phyloP scores from a whole-genome alignment of 2,888 invertebrate species.

The Parascotia fuliginaria region DNA sequence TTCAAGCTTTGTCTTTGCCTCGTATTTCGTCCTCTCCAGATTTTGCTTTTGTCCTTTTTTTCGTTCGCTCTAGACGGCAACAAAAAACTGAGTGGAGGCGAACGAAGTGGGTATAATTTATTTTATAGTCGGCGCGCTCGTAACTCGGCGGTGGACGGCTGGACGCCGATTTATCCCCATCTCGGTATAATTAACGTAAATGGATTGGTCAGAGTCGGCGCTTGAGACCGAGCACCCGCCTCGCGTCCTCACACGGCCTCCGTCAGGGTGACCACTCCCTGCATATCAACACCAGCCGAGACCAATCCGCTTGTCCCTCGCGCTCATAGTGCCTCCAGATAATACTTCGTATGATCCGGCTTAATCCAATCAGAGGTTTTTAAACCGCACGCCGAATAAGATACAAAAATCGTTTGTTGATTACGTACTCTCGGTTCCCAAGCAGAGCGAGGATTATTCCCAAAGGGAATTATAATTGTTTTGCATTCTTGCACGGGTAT shows the following conservation, averaged over 20 bases:
- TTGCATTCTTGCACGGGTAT: slow-evolving; percentile 84
- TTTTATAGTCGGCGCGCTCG: slow-evolving; percentile 85
- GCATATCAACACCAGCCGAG: slow-evolving; percentile 49
- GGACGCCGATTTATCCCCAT: slow-evolving; percentile 85
- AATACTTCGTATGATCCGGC: slow-evolving; percentile 41
- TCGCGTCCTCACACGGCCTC: slow-evolving; percentile 44
- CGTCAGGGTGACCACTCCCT: slow-evolving; percentile 59
- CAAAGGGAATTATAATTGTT: slow-evolving; percentile 84
- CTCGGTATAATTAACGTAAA: slow-evolving; percentile 84
- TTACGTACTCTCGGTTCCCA: slow-evolving; percentile 72
- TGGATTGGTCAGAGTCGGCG: slow-evolving; percentile 80
- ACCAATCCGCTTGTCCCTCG: slow-evolving; percentile 39
- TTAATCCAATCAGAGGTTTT: slow-evolving; percentile 72
- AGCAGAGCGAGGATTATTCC: slow-evolving; percentile 75
- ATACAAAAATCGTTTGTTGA: slow-evolving; percentile 69
- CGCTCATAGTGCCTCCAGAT: slow-evolving; percentile 28
- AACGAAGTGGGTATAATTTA: slow-evolving; percentile 86
- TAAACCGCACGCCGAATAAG: slow-evolving; percentile 74
- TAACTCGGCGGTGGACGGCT: slow-evolving; percentile 84
- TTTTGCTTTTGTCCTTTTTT: slow-evolving; percentile 78
- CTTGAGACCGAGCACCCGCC: slow-evolving; percentile 66
- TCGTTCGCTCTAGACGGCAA: slow-evolving; percentile 71
- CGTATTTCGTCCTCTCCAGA: slow-evolving; percentile 84
- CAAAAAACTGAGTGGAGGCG: slow-evolving; percentile 85
- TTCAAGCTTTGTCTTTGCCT: slow-evolving; percentile 86